Evolutionary conservation across 2,113 vertebrate genomes (phyloP).

Genomic region (Psephotus haematonotus): DNA sequence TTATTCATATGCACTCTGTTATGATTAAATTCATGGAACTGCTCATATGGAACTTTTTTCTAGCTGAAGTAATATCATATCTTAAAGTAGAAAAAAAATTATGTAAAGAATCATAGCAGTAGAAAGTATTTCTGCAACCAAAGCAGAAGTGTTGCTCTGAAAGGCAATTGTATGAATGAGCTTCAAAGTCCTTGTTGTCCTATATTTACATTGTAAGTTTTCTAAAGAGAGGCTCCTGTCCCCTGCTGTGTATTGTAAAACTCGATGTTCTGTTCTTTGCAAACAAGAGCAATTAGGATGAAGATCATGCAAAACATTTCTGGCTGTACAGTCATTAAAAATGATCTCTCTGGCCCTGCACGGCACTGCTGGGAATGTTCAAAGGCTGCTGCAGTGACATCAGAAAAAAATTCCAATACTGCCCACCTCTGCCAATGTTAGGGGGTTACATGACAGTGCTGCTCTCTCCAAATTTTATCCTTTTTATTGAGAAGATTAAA

Average conservation of each 20-base stretch:
- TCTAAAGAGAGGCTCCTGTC: not conserved
- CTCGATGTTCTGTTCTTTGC: constrained; percentile 8
- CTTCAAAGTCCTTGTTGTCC: constrained; percentile 1
- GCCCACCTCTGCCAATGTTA: not conserved
- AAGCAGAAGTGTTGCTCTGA: not conserved
- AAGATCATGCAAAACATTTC: constrained; percentile 20
- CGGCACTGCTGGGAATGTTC: not conserved
- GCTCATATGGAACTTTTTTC: not conserved
- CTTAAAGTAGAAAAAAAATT: not conserved
- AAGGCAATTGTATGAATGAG: constrained; percentile 3
- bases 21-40: not conserved
- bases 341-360: not conserved
- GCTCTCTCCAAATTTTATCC: not conserved
- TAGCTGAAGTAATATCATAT: not conserved
- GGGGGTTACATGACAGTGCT: not conserved
- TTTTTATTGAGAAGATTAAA: not conserved
- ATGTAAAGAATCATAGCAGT: not conserved
- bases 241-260: constrained; percentile 4
- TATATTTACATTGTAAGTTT: constrained; percentile 24
- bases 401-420: not conserved
- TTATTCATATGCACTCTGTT: not conserved
- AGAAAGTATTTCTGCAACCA: not conserved
- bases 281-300: constrained; percentile 36
- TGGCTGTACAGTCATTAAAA: constrained; percentile 25
- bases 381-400: not conserved